Base-by-base conservation (phyloP, 2,888 invertebrate genomes). In the Fissipunctia ypsillon region DNA sequence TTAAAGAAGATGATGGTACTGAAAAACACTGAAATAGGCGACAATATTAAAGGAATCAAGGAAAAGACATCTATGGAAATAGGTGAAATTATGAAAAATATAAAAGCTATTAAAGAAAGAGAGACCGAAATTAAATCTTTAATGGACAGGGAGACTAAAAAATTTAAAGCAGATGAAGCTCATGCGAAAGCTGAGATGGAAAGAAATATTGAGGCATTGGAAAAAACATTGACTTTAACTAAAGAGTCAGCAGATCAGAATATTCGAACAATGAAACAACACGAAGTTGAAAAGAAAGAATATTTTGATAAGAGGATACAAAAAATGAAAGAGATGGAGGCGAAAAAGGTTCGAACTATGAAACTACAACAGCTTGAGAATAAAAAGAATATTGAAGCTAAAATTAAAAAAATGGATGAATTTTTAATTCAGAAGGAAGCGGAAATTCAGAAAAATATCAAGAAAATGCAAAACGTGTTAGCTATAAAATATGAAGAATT, bases 161-260 rank as follows among this genome's bases (percentile, higher is more conserved):
- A 67, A 38, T 6, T 67, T 38, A 38, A 67, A 69, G 68, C 28
- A 50, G 48, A 67, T 67, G 67, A 69, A 67, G 28, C 69, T 38
- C 48, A 16, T 22, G 28, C 7, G 4, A 38, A 69, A 67, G 22
- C n/a, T 9, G 22, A 68, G 31, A 31, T 31, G 12, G 52, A 69
- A 22, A 73, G 22, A 3, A 56, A 48, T 25, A 50, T 73, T 43
- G 38, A 54, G 35, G 22, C 41, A 28, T 38, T 35, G 52, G 3
- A 60, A 54, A 52, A 43, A 52, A 12, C 12, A 12, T 16, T 69
- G 6, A 16, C 5, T 9, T 16, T 28, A 48, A 38, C 28, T 6
- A 38, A 66, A 69, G 22, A 66, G 16, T 10, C 25, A 45, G 45
- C 10, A 38, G 22, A 28, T 38, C 38, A 48, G 22, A 38, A 48